Base-by-base conservation (phyloP, 2,113 vertebrate genomes). In the Maccullochella peelii region DNA sequence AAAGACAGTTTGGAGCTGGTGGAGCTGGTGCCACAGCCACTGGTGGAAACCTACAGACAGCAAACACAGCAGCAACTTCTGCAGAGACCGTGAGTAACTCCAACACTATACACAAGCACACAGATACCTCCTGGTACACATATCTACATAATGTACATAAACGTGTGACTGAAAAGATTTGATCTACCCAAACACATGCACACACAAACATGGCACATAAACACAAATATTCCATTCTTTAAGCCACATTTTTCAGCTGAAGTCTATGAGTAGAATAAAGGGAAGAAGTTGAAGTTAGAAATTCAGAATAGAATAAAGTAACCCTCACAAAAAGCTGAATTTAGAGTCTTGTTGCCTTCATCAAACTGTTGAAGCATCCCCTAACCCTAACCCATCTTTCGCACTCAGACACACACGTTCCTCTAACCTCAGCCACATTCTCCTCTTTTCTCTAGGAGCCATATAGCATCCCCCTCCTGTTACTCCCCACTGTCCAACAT, bases 1-100 rank as follows among this genome's bases (percentile, higher is more conserved):
- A 99, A 99, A 89, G 98, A 99, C 92, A 97, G 98, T 80, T 92
- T 99, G 92, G 98, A 99, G 92, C 94, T 99, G 83, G 96, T 97
- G 92, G 98, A 99, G 89, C 93, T 98, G 85, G 98, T 99, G 18
- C 98, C 98, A 0, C 98, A 97, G 93, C 97, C 96, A 23, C 91
- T 98, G 80, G 96, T 99, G 0, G 98, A 99, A 14, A 97, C 98
- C 1, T 99, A 99, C 88, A 92, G 98, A 61, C 98, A 99, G 90
- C 98, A 99, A 86, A 88, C 94, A 55, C 98, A 99, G 85, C 98
- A 99, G 92, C 98, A 99, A 91, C 95, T 99, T 66, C 94, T 98
- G 65, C 98, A 98, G 91, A 95, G 98, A 91, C 97, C 97, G 98
- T 99, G 89, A 98, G 98, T 97, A 47, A 27, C 6, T 42, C 2